Conservation (phyloP, 2,888 invertebrate species). For the Hyppa rectilinea region DNA sequence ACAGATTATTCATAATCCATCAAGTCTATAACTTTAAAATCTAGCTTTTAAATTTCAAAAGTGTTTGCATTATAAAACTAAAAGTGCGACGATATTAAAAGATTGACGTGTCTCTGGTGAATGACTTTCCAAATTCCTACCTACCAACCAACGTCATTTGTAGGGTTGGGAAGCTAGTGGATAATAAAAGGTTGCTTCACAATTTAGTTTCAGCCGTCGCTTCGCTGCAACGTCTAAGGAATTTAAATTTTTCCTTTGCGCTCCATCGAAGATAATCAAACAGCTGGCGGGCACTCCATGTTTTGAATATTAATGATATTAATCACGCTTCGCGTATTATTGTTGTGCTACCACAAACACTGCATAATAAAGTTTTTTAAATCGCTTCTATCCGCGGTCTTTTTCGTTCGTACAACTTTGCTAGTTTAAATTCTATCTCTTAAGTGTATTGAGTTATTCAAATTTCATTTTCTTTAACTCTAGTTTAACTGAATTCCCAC, state of each 20-base stretch:
- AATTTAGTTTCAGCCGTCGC: slow-evolving; percentile 73
- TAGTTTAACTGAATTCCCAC: slow-evolving; percentile 12
- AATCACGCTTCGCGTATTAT: slow-evolving; percentile 74
- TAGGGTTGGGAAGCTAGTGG: slow-evolving; percentile 56
- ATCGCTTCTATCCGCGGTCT: slow-evolving; percentile 26
- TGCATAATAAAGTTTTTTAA: slow-evolving; percentile 41
- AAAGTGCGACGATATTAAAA: slow-evolving; percentile 31
- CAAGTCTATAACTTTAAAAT: slow-evolving; percentile 5
- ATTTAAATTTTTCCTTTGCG: slow-evolving; percentile 79
- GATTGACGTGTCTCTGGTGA: slow-evolving; percentile 26
- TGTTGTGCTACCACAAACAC: slow-evolving; percentile 51
- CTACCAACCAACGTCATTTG: slow-evolving; percentile 38
- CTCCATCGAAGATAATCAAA: slow-evolving; percentile 82
- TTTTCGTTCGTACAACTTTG: slow-evolving; percentile 41
- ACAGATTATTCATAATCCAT: slow-evolving; percentile 9
- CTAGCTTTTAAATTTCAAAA: neutral
- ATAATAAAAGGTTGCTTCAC: slow-evolving; percentile 74
- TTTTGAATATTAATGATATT: slow-evolving; percentile 82
- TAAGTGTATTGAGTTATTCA: slow-evolving; percentile 43
- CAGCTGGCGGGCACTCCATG: slow-evolving; percentile 78
- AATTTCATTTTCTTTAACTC: slow-evolving; percentile 40
- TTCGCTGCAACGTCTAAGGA: slow-evolving; percentile 74
- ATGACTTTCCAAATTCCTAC: slow-evolving; percentile 32
- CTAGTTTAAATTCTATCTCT: slow-evolving; percentile 50
- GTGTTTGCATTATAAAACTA: neutral